phyloP scores from a whole-genome alignment of 2,797 vertebrate genomes.

The Gallinago nigripennis region DNA sequence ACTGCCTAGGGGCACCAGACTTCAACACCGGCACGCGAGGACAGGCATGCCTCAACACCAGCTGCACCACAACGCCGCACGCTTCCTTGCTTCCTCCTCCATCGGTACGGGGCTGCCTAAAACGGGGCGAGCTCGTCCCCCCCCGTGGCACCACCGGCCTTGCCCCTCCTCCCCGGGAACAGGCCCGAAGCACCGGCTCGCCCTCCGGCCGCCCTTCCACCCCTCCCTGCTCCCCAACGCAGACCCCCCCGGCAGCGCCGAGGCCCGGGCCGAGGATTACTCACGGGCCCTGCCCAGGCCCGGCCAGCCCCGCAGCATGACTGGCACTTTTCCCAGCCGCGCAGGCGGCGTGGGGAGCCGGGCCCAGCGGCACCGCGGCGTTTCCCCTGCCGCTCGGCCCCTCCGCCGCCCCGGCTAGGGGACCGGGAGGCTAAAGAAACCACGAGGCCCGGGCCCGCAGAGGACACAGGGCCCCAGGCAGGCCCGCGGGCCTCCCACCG shows the following conservation, averaged over 20 bases:
- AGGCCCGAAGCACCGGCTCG: not conserved
- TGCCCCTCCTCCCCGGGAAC: not conserved
- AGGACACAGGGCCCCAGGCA: no score
- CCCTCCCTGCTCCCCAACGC: not conserved
- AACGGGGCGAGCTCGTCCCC: not conserved
- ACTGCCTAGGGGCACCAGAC: not conserved
- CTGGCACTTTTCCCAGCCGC: not conserved
- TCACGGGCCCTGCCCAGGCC: not conserved
- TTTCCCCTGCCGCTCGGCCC: not conserved
- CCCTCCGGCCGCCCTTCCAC: not conserved
- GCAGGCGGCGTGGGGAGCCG: not conserved
- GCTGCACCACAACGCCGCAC: not conserved
- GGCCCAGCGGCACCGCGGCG: no score
- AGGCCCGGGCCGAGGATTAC: not conserved
- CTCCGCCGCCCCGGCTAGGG: not conserved
- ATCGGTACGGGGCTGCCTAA: not conserved
- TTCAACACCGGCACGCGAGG: not conserved
- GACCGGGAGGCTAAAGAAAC: no score
- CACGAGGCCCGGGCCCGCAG: not conserved
- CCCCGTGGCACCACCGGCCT: not conserved
- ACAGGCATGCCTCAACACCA: rapidly evolving
- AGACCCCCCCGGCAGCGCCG: not conserved
- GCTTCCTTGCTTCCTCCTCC: rapidly evolving
- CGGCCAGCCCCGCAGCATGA: not conserved
- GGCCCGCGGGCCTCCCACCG: not conserved